Evolutionary conservation across 2,797 vertebrate species (phyloP).

Genomic region (Urocyon cinereoargenteus): DNA sequence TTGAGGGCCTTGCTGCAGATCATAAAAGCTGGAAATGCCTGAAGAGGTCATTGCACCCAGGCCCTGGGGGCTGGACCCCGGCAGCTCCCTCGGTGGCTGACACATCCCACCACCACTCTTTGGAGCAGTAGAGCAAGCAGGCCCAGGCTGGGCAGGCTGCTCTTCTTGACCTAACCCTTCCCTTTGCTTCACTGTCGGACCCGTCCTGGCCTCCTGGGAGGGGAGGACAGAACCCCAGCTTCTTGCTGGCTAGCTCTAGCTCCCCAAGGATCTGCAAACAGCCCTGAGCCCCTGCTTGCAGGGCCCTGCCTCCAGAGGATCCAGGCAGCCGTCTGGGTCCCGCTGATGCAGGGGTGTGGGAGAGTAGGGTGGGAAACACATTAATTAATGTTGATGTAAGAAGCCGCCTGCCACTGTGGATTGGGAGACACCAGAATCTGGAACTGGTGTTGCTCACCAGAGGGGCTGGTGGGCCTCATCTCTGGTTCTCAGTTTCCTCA

Average conservation of each 20-base stretch:
- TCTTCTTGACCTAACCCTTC: background rate
- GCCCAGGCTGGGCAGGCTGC: background rate
- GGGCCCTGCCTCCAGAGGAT: background rate
- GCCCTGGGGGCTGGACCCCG: background rate
- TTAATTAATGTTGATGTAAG: background rate
- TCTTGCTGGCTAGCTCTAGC: background rate
- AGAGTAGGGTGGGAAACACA: background rate
- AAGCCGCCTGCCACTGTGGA: background rate
- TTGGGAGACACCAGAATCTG: background rate
- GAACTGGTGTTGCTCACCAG: background rate
- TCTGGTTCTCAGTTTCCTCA: background rate
- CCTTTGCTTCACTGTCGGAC: background rate
- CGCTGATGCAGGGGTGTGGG: background rate
- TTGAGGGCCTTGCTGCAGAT: constrained; percentile 59
- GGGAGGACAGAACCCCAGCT: background rate
- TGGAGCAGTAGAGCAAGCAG: background rate
- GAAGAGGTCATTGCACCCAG: constrained; percentile 61
- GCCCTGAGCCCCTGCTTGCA: background rate
- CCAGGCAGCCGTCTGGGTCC: background rate
- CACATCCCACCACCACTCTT: constrained; percentile 1
- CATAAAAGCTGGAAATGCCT: constrained; percentile 77
- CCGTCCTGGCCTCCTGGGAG: background rate
- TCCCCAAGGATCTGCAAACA: background rate
- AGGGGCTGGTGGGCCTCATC: background rate
- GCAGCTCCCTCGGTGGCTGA: background rate